Conservation (phyloP, 2,888 invertebrate genomes). For the Aricia artaxerxes region DNA sequence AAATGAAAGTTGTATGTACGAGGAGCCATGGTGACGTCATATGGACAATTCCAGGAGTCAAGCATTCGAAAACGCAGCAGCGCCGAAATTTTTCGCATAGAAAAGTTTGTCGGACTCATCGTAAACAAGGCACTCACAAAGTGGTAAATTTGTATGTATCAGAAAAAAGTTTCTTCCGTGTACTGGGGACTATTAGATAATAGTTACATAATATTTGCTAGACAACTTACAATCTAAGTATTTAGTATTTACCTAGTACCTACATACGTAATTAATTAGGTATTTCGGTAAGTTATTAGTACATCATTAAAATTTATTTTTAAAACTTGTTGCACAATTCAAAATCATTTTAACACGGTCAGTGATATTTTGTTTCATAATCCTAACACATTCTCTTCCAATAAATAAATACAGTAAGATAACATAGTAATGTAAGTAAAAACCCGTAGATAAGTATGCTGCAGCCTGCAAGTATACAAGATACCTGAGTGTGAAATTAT, state of each 20-base stretch:
- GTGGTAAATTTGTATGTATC: too few species aligned
- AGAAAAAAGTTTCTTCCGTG: too few species aligned
- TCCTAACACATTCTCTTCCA: background rate
- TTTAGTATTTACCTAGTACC: background rate
- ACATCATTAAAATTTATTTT: background rate
- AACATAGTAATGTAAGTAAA: background rate
- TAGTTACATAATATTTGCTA: too few species aligned
- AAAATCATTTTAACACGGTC: background rate
- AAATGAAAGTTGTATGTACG: too few species aligned
- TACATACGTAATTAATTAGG: background rate
- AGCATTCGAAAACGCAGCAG: too few species aligned
- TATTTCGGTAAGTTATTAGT: background rate
- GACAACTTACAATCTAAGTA: too few species aligned
- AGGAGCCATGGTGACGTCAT: too few species aligned
- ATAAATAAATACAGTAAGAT: background rate
- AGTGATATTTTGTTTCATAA: background rate
- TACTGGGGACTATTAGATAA: too few species aligned
- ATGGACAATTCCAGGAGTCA: too few species aligned
- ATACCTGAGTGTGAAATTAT: background rate
- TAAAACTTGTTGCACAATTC: background rate
- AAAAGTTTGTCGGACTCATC: too few species aligned
- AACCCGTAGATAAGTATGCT: background rate
- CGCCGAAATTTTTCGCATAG: too few species aligned
- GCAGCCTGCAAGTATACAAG: background rate
- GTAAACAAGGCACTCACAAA: too few species aligned